Conservation (phyloP, 2,888 invertebrate genomes). For the Eilema griseolum region DNA sequence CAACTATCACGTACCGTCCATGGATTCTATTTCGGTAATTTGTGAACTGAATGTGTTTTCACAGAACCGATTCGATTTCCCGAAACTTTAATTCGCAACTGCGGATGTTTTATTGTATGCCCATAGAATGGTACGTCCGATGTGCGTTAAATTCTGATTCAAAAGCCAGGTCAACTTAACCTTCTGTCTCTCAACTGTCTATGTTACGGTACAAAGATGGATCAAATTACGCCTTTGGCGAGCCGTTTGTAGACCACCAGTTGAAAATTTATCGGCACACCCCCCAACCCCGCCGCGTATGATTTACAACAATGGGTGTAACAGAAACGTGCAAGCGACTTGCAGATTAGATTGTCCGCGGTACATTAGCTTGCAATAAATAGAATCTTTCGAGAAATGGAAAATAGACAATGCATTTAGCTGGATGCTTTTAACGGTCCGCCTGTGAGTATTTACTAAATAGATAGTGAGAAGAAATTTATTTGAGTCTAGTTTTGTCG, state of each 20-base stretch:
- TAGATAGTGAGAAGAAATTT: constrained; percentile 9
- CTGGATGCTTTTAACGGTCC: constrained; percentile 45
- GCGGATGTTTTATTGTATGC: no score
- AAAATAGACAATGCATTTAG: constrained; percentile 60
- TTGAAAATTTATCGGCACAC: constrained; percentile 63
- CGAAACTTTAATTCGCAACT: no score
- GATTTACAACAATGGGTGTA: constrained; percentile 58
- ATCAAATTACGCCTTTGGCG: constrained; percentile 49
- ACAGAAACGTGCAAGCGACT: constrained; percentile 55
- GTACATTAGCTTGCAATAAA: constrained; percentile 60
- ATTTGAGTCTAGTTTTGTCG: background rate
- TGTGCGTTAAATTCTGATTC: background rate
- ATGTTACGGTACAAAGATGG: constrained; percentile 33
- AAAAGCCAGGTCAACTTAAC: constrained; percentile 12
- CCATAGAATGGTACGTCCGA: background rate
- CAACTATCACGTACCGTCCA: no score
- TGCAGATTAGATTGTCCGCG: constrained; percentile 59
- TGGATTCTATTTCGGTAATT: no score
- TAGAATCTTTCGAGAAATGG: constrained; percentile 56
- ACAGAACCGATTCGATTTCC: no score
- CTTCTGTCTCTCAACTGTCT: constrained; percentile 16
- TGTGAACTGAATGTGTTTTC: no score
- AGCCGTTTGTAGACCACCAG: constrained; percentile 55
- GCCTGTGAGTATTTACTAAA: constrained; percentile 14
- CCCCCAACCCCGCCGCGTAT: constrained; percentile 32